A percentile compares a stretch with the other conserved stretches of the same genome.
These are phyloP conservation scores for Enteromius trimaculatus DNA, from an alignment of 2,797 vertebrate genomes.

Conservation along the genomic window DNA sequence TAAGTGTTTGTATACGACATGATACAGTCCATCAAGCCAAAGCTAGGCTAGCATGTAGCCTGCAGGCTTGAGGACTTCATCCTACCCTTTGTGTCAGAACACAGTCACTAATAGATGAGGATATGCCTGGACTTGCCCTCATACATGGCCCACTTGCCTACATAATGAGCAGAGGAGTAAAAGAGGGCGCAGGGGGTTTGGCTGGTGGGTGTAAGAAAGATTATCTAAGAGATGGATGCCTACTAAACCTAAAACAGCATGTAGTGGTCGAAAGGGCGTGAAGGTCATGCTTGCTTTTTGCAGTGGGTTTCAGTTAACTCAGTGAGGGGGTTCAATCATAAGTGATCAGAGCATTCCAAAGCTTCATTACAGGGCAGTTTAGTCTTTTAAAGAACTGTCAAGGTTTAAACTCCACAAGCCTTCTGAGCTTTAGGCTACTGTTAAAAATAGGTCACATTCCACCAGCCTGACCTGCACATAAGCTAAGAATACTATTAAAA, in stretches of 20 bases:
- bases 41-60: constrained; percentile 32
- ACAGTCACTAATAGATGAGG: constrained; percentile 57
- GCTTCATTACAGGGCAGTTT: constrained; percentile 33
- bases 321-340: constrained; percentile 3
- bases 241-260: constrained; percentile 3
- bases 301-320: neutral
- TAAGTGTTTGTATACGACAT: too few relatives aligned
- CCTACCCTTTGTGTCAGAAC: constrained; percentile 63
- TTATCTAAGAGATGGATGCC: neutral
- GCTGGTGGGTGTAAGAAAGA: constrained; percentile 13
- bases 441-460: constrained; percentile 57
- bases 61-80: constrained; percentile 60
- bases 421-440: constrained; percentile 43
- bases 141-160: constrained; percentile 58
- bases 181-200: constrained; percentile 8
- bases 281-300: constrained; percentile 1
- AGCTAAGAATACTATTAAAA: constrained; percentile 36
- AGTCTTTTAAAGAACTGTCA: constrained; percentile 41
- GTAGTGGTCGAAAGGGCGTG: neutral
- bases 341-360: constrained; percentile 32
- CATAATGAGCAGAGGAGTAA: constrained; percentile 54
- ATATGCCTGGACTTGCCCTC: constrained; percentile 63
- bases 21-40: constrained; percentile 16
- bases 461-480: constrained; percentile 36
- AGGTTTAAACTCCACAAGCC: constrained; percentile 35